Percentiles rank a stretch among this genome's conserved stretches.
phyloP scores from a whole-genome alignment of 2,797 vertebrate genomes.

The Danio aesculapii region DNA sequence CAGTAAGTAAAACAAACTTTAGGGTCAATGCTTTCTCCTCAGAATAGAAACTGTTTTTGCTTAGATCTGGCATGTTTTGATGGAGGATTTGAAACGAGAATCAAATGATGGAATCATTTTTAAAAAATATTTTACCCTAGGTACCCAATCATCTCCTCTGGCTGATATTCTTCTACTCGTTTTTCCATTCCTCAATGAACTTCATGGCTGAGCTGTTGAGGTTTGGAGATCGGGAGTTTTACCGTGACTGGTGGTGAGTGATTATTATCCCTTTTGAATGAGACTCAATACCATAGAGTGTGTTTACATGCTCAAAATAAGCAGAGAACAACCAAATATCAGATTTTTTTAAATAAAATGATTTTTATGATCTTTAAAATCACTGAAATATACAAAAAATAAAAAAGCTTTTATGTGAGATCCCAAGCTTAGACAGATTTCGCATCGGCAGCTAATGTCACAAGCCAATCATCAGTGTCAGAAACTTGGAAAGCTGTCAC shows the following conservation, averaged over 20 bases:
- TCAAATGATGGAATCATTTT: background rate
- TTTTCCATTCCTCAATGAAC: slow-evolving; percentile 93
- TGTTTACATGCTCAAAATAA: too few species aligned
- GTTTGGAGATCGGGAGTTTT: slow-evolving; percentile 93
- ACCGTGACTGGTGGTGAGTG: slow-evolving; percentile 92
- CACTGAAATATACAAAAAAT: too few species aligned
- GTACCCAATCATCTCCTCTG: slow-evolving; percentile 94
- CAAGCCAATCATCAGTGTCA: too few species aligned
- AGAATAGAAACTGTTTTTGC: slow-evolving; percentile 17
- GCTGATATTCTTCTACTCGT: slow-evolving; percentile 94
- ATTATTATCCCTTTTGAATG: background rate
- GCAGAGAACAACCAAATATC: too few species aligned
- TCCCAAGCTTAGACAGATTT: too few species aligned
- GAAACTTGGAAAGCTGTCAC: too few species aligned
- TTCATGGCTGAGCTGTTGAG: slow-evolving; percentile 87
- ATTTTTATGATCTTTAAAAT: too few species aligned
- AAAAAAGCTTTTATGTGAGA: too few species aligned
- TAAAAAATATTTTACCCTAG: slow-evolving; percentile 73
- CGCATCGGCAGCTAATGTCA: too few species aligned
- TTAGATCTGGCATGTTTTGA: background rate
- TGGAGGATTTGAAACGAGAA: background rate
- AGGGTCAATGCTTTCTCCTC: background rate
- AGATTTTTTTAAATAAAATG: too few species aligned
- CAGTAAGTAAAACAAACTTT: slow-evolving; percentile 79
- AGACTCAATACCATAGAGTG: background rate